These are phyloP conservation scores for Leptopilina boulardi DNA, from an alignment of 1,140 invertebrate genomes.

Conservation along the genomic window DNA sequence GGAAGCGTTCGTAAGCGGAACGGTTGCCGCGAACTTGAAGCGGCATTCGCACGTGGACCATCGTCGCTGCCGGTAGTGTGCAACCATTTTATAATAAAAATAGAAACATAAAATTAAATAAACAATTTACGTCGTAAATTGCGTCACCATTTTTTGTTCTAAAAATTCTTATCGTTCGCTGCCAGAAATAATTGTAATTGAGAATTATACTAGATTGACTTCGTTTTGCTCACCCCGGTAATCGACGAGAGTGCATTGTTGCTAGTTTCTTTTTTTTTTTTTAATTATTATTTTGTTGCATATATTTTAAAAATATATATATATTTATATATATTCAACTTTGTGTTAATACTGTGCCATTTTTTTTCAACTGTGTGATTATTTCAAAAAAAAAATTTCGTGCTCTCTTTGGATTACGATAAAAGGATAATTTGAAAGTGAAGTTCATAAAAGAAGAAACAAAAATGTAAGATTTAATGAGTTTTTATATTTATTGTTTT, in stretches of 20 bases:
- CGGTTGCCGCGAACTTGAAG: constrained; percentile 56
- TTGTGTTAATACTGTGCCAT: constrained; percentile 27
- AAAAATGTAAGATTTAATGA: not conserved
- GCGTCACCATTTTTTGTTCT: not conserved
- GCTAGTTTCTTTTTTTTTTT: not conserved
- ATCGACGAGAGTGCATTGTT: constrained; percentile 31
- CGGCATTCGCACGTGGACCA: constrained; percentile 74
- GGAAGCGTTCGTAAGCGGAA: constrained; percentile 59
- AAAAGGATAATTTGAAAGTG: not conserved
- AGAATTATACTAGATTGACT: not conserved
- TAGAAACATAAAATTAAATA: constrained; percentile 24
- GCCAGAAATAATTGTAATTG: not conserved
- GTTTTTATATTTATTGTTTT: no score
- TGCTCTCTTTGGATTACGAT: constrained; percentile 10
- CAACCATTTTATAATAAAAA: not conserved
- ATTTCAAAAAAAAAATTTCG: constrained; percentile 10
- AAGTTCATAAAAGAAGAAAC: not conserved
- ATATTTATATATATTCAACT: not conserved
- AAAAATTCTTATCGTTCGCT: not conserved
- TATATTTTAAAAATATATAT: not conserved
- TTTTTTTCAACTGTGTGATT: constrained; percentile 6
- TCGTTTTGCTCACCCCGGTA: not conserved
- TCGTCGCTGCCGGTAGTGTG: constrained; percentile 50
- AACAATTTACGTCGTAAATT: not conserved
- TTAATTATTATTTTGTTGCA: not conserved